Evolutionary conservation across 2,888 invertebrate genomes (phyloP).

Genomic region (Elegia similella): DNA sequence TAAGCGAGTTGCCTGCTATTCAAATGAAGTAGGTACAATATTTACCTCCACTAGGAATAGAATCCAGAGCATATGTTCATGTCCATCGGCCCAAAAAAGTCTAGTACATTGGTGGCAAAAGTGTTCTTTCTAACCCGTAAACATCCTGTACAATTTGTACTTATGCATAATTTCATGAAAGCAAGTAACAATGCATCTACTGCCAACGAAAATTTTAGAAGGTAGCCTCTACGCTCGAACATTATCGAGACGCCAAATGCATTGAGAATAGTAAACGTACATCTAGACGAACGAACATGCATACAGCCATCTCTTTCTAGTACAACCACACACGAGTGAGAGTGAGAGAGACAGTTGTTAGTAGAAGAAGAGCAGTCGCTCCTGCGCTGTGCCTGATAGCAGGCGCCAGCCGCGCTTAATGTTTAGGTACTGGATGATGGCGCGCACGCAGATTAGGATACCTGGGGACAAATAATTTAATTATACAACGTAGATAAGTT

Average conservation of each 20-base stretch:
- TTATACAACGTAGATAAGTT: background rate
- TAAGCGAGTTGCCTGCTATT: too few relatives aligned
- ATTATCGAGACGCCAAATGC: background rate
- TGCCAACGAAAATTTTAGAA: background rate
- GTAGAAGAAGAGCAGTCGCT: slow-evolving; percentile 93
- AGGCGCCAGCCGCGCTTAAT: slow-evolving; percentile 95
- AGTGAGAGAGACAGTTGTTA: slow-evolving; percentile 52
- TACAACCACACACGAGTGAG: slow-evolving; percentile 36
- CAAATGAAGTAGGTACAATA: too few relatives aligned
- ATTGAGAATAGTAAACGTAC: background rate
- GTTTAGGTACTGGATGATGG: slow-evolving; percentile 93
- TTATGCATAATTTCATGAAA: too few relatives aligned
- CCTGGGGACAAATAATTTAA: slow-evolving; percentile 78
- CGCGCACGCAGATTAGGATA: slow-evolving; percentile 92
- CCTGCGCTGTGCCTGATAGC: slow-evolving; percentile 92
- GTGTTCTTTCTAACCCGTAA: too few relatives aligned
- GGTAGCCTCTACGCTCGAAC: background rate
- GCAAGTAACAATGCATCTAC: too few relatives aligned
- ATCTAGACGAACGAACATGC: slow-evolving; percentile 36
- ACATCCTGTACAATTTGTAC: too few relatives aligned
- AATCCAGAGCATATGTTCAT: too few relatives aligned
- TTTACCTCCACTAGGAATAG: too few relatives aligned
- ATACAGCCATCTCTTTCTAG: slow-evolving; percentile 37
- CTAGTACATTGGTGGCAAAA: too few relatives aligned
- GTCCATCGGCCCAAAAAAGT: too few relatives aligned